Evolutionary conservation across 1,140 invertebrate genomes (phyloP), one percentile per base, ranked within the genome.

Genomic region (Magallana gigas): DNA sequence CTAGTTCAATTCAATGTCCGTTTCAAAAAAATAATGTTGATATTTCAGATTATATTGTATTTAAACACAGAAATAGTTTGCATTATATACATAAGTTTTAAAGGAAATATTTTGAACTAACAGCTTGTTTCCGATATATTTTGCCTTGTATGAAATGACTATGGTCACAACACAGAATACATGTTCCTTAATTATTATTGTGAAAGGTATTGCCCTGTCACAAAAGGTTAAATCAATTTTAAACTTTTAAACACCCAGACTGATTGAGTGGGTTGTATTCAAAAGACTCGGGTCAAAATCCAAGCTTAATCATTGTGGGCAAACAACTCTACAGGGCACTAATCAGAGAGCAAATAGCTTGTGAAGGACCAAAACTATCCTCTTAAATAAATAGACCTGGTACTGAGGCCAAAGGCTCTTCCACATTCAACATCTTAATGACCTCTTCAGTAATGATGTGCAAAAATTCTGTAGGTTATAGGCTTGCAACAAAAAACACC

Each of bases 341-440:
- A 76, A 76, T 76, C 68, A 76, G 18, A 76, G 36, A 76, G 68
- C 68, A 76, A 76, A 76, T 29, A 76, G 23, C 23, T 76, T 76
- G 23, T 76, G 36, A 23, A 76, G 68, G 23, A 76, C 68, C 23
- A 29, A 23, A 36, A 76, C 68, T 76, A 76, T 76, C 68, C 68
- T 76, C 68, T 76, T 36, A 76, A 2, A 76, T 12, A 76, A 18
- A 76, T 76, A 76, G 12, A 76, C 23, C 29, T 29, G n/a, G 60
- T 48, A n/a, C 23, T 29, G 5, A 76, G 18, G 23, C 68, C 36
- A 48, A 48, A 48, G 5, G 36, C 36, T 48, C 36, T 48, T 48
- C 36, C 36, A 48, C 36, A 48, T 48, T 48, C 36, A 48, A 48
- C 36, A 48, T 48, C 36, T 48, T 48, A 48, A 48, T 48, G 68